These are phyloP conservation scores for Anorthoa munda DNA, from an alignment of 2,888 invertebrate species.

Conservation along the genomic window DNA sequence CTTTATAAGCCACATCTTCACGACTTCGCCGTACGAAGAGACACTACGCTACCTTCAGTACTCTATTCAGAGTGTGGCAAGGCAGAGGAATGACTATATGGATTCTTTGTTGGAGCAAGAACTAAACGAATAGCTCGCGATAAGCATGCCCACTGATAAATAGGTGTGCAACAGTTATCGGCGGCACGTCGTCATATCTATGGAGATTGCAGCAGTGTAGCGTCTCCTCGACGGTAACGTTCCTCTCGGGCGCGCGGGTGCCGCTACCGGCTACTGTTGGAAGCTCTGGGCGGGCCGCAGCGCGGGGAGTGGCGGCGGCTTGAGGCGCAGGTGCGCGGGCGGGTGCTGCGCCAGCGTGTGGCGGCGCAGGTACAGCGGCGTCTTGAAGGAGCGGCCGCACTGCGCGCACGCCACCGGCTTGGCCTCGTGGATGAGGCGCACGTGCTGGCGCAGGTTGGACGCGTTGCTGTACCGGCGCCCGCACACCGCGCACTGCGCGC, in stretches of 20 bases:
- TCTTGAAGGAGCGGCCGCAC: slow-evolving; percentile 94
- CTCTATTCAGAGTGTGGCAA: slow-evolving; percentile 24
- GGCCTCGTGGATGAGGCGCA: slow-evolving; percentile 94
- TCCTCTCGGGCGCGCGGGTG: slow-evolving; percentile 63
- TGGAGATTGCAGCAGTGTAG: slow-evolving; percentile 32
- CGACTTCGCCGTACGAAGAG: slow-evolving; percentile 76
- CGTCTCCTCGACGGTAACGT: slow-evolving; percentile 56
- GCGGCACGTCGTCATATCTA: slow-evolving; percentile 20
- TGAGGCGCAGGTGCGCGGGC: slow-evolving; percentile 74
- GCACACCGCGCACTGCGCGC: slow-evolving; percentile 92
- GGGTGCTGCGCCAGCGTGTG: slow-evolving; percentile 94
- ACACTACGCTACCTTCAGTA: slow-evolving; percentile 69
- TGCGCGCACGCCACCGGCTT: slow-evolving; percentile 93
- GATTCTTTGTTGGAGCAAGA: slow-evolving; percentile 20
- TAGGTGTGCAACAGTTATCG: slow-evolving; percentile 34
- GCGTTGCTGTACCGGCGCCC: slow-evolving; percentile 93
- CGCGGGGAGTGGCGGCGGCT: slow-evolving; percentile 83
- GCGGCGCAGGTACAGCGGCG: slow-evolving; percentile 94
- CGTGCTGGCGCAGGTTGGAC: slow-evolving; percentile 94
- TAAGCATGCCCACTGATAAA: slow-evolving; percentile 42
- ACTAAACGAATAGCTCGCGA: slow-evolving; percentile 31
- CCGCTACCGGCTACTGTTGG: slow-evolving; percentile 78
- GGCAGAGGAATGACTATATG: slow-evolving; percentile 17
- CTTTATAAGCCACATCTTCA: slow-evolving; percentile 83
- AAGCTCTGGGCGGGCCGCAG: slow-evolving; percentile 80